Evolutionary conservation across 2,113 vertebrate genomes (phyloP), one percentile per base, ranked within the genome.

Genomic region (Ammospiza caudacuta): DNA sequence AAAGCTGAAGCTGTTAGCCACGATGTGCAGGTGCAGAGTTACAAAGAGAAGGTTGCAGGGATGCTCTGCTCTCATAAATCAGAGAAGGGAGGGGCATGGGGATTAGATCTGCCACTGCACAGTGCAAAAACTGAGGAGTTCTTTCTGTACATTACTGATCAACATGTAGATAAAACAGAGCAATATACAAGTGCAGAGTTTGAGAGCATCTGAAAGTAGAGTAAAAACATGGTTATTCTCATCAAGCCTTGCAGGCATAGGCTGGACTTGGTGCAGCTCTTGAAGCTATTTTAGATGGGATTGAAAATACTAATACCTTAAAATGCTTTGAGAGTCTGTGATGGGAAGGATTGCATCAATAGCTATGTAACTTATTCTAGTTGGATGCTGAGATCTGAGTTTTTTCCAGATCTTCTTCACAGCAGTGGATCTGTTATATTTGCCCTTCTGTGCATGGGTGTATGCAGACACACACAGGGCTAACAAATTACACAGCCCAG

Each of bases 41-140:
- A 81, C 78, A 95, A 87, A 52, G 21, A 85, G 61, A 44, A 86
- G 61, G 47, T 22, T 63, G 33, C 63, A 59, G 31, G 43, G 31
- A 37, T 87, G 92, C 25, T 9, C 58, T 87, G 18, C 52, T 86
- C 49, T 63, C 31, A 78, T 90, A 66, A 95, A 96, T 93, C 88
- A 84, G 41, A 47, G 59, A 77, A 41, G 23, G 46, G 49, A 68
- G 72, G 63, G 51, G 27, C 51, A 49, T 28, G 68, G 58, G 59
- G 83, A 62, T 90, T 77, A 76, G 37, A 41, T 39, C 49, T 49
- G 35, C 1, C 8, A 57, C 35, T 63, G 68, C 44, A 52, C 28
- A 28, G 66, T 9, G 49, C 70, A 87, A 62, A 87, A 75, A 16
- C 0, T 0, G 47, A 68, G 52, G 61, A 84, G 75, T 59, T 12